Base-by-base conservation (phyloP, 2,888 invertebrate genomes). In the Chloromyia formosa region DNA sequence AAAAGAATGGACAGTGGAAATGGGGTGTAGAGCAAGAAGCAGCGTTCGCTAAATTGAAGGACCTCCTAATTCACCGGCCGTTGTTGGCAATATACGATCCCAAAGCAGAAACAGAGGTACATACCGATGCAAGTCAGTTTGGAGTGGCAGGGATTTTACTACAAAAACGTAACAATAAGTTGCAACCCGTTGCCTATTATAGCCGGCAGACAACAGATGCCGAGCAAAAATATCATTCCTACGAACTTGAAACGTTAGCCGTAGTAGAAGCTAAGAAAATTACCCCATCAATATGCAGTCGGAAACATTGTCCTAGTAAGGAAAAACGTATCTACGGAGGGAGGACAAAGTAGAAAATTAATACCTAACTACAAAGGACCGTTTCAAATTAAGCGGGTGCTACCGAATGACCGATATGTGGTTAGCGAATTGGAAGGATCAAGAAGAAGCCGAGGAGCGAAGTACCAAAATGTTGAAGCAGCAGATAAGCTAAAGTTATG, bases 241-340 rank as follows among this genome's bases (percentile, higher is more conserved):
- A 83, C 23, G 85, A 86, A 40, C 73, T 84, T 22, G 86, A 84
- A 76, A 81, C 80, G 0, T 76, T 86, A 10, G 84, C 85, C 0
- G 80, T 81, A 45, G 82, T 79, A 0, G 80, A 78, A 53, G 78
- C 81, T 61, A 16, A 9, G 60, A 10, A 60, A 20, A 16, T 16
- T 16, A 5, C 12, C 60, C 4, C 20, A 20, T 10, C 3, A 23
- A 23, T 60, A 60, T 16, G n/a, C 5, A 4, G 23, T 16, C 3
- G 60, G 3, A 4, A 16, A 60, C 9, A 10, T 60, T 5, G 60
- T 60, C 12, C 14, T 60, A 20, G 1, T 22, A 2, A 7, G 18
- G 20, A 60, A 60, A 60, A 53, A 53, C n/a, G n/a, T n/a, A n/a
- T n/a, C n/a, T n/a, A n/a, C n/a, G n/a, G n/a, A n/a, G n/a, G n/a